phyloP scores from a whole-genome alignment of 2,797 vertebrate genomes.

The Anguilla marmorata region DNA sequence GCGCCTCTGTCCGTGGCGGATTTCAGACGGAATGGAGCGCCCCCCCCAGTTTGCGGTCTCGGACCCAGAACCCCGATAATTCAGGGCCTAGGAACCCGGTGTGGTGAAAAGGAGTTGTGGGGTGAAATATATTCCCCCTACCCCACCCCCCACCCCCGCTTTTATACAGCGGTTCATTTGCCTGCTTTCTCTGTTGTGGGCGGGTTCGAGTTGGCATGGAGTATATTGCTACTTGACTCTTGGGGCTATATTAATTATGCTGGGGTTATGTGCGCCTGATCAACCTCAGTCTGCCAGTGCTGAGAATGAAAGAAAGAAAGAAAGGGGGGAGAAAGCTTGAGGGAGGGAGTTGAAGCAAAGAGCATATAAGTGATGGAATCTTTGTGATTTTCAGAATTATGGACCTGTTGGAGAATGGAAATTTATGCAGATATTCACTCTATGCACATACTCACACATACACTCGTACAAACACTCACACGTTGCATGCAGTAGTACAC shows the following conservation, averaged over 20 bases:
- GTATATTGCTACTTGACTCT: slow-evolving; percentile 31
- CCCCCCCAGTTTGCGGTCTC: neutral
- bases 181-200: slow-evolving; percentile 3
- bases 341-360: slow-evolving; percentile 52
- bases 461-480: neutral
- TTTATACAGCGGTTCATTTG: neutral
- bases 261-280: slow-evolving; percentile 16
- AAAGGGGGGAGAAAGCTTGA: slow-evolving; percentile 43
- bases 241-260: slow-evolving; percentile 34
- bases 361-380: no score
- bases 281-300: neutral
- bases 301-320: neutral
- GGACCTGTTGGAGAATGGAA: neutral
- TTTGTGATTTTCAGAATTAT: neutral
- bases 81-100: neutral
- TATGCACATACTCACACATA: neutral
- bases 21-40: neutral
- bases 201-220: slow-evolving; percentile 3
- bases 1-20: neutral
- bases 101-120: neutral
- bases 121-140: neutral
- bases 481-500: no score
- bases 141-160: neutral
- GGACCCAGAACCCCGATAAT: slow-evolving; percentile 26
- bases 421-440: slow-evolving; percentile 38